A percentile compares a stretch with the other conserved stretches of the same genome.
Conservation (phyloP, 2,113 vertebrate genomes). For the Nycticorax nycticorax region DNA sequence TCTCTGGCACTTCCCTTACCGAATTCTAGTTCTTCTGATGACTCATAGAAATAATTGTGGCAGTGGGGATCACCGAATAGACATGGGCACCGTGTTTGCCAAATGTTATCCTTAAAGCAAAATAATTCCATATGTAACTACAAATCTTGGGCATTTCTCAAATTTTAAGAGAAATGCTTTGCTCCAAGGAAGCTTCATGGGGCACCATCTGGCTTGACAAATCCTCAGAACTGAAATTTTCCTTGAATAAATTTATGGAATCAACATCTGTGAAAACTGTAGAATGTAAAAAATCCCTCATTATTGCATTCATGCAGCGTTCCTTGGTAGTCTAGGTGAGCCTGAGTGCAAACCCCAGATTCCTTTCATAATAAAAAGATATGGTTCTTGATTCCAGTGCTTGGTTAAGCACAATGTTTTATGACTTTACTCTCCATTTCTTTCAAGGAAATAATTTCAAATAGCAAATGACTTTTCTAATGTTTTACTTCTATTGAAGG, state of each 20-base stretch:
- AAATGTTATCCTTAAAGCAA: conserved; percentile 2
- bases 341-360: neutral
- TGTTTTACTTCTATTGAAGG: neutral
- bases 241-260: neutral
- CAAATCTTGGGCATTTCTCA: conserved; percentile 3
- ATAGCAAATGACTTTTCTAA: neutral
- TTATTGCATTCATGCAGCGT: rapidly evolving
- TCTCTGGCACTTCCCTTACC: neutral
- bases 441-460: neutral
- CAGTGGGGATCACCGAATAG: neutral
- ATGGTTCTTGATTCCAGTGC: neutral
- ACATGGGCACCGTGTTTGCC: rapidly evolving
- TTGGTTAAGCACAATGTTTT: neutral
- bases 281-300: neutral
- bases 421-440: neutral
- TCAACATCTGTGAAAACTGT: neutral
- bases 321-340: neutral
- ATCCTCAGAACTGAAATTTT: conserved; percentile 28
- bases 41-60: neutral
- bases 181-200: neutral
- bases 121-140: conserved; percentile 11
- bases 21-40: neutral
- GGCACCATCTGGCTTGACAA: conserved; percentile 43
- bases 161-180: neutral
- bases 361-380: neutral